phyloP scores from a whole-genome alignment of 2,888 invertebrate species.

The Adelphocoris suturalis region DNA sequence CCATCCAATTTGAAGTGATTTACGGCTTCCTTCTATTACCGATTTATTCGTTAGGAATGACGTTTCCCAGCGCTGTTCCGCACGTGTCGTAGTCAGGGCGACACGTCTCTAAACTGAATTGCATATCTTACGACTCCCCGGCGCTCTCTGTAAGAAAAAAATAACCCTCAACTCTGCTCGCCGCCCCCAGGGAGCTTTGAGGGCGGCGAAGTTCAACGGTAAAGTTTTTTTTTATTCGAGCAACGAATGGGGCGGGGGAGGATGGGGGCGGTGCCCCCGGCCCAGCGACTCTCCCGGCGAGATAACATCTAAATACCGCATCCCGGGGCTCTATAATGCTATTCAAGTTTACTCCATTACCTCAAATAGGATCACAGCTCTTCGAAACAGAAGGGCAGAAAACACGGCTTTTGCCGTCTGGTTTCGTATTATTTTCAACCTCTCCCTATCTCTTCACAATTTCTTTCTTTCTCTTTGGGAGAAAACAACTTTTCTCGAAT shows the following conservation, averaged over 20 bases:
- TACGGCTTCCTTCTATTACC: neutral
- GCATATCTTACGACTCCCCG: conserved; percentile 23
- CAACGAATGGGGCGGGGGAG: neutral
- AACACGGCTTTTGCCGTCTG: conserved; percentile 32
- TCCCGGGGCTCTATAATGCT: conserved; percentile 61
- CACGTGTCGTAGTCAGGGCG: conserved; percentile 59
- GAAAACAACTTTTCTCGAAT: neutral
- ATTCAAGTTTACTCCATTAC: conserved; percentile 70
- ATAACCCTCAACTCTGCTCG: conserved; percentile 25
- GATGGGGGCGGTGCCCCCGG: neutral
- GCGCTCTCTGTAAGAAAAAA: neutral
- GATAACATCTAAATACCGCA: conserved; percentile 64
- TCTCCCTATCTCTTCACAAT: neutral
- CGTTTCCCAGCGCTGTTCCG: neutral
- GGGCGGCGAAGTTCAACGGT: conserved; percentile 12
- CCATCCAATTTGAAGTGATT: too few species aligned
- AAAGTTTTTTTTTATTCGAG: conserved; percentile 1
- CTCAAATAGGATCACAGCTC: conserved; percentile 63
- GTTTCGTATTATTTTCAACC: conserved; percentile 31
- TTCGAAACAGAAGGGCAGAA: conserved; percentile 61
- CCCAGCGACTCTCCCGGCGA: conserved; percentile 52
- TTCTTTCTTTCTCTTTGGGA: neutral
- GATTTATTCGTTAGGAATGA: conserved; percentile 32
- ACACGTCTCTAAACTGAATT: conserved; percentile 51
- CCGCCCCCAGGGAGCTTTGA: neutral